A percentile compares a stretch with the other conserved stretches of the same genome.
Conservation (phyloP, 37 sponge, comb jelly and placozoan genomes). For the Dysidea cf. avara region DNA sequence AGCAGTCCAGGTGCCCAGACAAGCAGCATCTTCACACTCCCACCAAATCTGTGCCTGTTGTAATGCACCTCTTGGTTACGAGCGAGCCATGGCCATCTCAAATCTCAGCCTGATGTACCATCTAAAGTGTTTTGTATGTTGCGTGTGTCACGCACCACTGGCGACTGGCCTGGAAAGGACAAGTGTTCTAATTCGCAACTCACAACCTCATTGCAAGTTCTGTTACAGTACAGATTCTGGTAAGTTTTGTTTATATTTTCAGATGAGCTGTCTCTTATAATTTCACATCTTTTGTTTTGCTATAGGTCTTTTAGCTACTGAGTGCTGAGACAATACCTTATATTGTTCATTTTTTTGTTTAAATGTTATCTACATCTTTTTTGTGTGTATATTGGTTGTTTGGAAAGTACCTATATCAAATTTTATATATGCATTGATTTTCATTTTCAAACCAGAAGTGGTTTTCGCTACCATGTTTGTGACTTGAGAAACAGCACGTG, state of each 20-base stretch:
- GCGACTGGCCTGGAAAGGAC: slow-evolving; percentile 10
- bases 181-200: slow-evolving; percentile 25
- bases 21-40: neutral
- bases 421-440: no score
- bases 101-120: slow-evolving; percentile 43
- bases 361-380: no score
- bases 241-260: slow-evolving; percentile 5
- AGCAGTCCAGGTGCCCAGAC: slow-evolving; percentile 7
- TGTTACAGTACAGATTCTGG: slow-evolving; percentile 52
- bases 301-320: slow-evolving; percentile 11
- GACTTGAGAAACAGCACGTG: no score
- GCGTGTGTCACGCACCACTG: slow-evolving; percentile 47
- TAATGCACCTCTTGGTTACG: slow-evolving; percentile 33
- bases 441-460: no score
- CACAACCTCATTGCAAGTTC: slow-evolving; percentile 43
- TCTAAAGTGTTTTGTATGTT: slow-evolving; percentile 53
- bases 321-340: neutral
- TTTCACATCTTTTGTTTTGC: neutral
- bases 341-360: no score
- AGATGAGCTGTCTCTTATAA: neutral
- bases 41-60: slow-evolving; percentile 46
- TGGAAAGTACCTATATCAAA: no score
- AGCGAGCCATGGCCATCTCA: slow-evolving; percentile 50
- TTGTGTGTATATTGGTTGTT: no score
- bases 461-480: no score